phyloP scores from a whole-genome alignment of 2,797 vertebrate species.

The Petrocephalus schoutedeni region DNA sequence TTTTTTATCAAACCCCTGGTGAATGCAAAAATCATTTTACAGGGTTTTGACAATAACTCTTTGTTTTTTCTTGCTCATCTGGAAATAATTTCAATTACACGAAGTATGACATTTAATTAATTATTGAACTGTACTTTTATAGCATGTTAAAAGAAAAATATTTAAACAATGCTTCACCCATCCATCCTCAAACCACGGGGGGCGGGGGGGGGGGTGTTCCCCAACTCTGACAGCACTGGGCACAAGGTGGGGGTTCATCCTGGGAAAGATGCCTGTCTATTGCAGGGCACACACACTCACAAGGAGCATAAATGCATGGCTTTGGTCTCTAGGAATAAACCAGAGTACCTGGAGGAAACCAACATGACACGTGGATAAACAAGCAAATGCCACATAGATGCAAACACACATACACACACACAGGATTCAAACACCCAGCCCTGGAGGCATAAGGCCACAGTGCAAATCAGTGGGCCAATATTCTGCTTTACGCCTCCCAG shows the following conservation, averaged over 20 bases:
- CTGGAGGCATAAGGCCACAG: not conserved
- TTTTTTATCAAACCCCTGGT: not conserved
- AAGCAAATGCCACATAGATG: not conserved
- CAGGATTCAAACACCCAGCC: not conserved
- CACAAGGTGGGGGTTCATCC: too few relatives aligned
- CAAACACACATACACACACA: not conserved
- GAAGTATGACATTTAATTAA: not conserved
- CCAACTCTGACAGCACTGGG: not conserved
- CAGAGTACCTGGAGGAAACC: not conserved
- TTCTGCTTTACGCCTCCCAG: not conserved
- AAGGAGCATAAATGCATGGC: not conserved
- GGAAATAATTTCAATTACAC: slow-evolving; percentile 7
- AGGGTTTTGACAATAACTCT: not conserved
- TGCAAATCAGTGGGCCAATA: not conserved
- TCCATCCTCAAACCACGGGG: not conserved
- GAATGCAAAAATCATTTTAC: slow-evolving; percentile 12
- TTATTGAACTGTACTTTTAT: not conserved
- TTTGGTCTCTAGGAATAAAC: not conserved
- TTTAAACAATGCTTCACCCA: not conserved
- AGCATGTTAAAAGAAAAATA: not conserved
- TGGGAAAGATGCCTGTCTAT: not conserved
- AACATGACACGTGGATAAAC: not conserved
- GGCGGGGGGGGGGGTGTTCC: not conserved
- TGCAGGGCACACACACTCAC: not conserved
- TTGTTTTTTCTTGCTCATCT: slow-evolving; percentile 9